Percentiles rank a stretch among this genome's conserved stretches.
phyloP scores from a whole-genome alignment of 2,888 invertebrate species.

The Tuta absoluta region DNA sequence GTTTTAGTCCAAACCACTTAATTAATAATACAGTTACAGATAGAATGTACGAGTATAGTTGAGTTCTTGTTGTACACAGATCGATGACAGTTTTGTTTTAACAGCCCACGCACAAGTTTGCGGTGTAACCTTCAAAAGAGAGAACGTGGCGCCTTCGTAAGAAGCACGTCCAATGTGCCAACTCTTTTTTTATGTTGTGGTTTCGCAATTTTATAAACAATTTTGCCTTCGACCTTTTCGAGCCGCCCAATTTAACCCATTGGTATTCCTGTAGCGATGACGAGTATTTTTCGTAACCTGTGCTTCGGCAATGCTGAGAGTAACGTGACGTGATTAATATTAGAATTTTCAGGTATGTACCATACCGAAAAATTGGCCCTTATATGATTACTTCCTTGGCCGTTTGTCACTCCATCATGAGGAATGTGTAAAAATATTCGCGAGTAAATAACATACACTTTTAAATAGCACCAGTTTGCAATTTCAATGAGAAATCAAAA shows the following conservation, averaged over 20 bases:
- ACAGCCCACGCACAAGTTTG: conserved; percentile 67
- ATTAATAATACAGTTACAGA: no score
- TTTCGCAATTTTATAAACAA: conserved; percentile 78
- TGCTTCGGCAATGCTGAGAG: conserved; percentile 51
- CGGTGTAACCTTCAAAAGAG: conserved; percentile 75
- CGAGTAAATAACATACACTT: no score
- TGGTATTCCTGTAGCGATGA: conserved; percentile 73
- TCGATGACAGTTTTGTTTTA: conserved; percentile 69
- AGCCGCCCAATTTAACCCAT: conserved; percentile 75
- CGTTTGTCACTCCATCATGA: no score
- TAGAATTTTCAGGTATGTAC: no score
- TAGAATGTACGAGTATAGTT: no score
- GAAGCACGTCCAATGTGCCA: conserved; percentile 78
- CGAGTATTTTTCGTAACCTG: conserved; percentile 73
- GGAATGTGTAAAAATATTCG: no score
- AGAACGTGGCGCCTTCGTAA: conserved; percentile 65
- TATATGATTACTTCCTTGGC: no score
- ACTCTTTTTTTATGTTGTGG: conserved; percentile 69
- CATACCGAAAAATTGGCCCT: no score
- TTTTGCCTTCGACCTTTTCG: conserved; percentile 79
- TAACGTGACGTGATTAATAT: conserved; percentile 62
- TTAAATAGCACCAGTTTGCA: no score
- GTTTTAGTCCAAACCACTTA: no score
- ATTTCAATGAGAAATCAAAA: no score
- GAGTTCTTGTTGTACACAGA: conserved; percentile 46